Evolutionary conservation across 2,888 invertebrate species (phyloP), one percentile per base, ranked within the genome.

Genomic region (Troides aeacus): DNA sequence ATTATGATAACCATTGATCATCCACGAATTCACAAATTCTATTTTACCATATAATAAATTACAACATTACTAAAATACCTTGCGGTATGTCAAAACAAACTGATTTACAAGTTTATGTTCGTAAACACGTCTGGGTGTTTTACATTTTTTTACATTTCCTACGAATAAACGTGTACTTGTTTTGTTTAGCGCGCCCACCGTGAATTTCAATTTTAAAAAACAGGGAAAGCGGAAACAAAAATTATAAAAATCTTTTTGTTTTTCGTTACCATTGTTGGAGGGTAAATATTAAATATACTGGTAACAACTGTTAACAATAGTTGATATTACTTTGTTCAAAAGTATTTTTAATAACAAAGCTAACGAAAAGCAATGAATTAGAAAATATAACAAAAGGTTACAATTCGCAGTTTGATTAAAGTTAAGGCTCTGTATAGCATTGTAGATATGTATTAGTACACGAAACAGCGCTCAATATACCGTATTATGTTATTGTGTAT

Each of bases 201-300:
- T 67, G 62, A 42, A 67, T 57, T 67, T 42, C 42, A 67, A 67
- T 67, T 62, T 57, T 57, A 39, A n/a, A 30, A 24, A 62, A 30
- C 15, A 39, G 24, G 42, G 42, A 56, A 67, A 56, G 62, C 18
- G 36, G 18, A 36, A 67, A 7, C 23, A n/a, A 53, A n/a, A n/a
- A n/a, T 53, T 53, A 46, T 53, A 53, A 53, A 53, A 53, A 53
- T n/a, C 18, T 58, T 58, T 23, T 58, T 58, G 21, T 8, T 58
- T 58, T 23, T 58, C 5, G 18, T 58, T 23, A 58, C 10, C 57
- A 58, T 58, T 58, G 57, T 24, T n/a, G 8, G 57, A 58, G 4
- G 10, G 10, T 1, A 58, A 58, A 58, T 58, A 23, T 58, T 56
- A 21, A 46, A 46, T 4, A 53, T 53, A 53, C 18, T 53, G 53